phyloP scores from a whole-genome alignment of 2,888 invertebrate species.

The Liopterus haemorrhoidalis region DNA sequence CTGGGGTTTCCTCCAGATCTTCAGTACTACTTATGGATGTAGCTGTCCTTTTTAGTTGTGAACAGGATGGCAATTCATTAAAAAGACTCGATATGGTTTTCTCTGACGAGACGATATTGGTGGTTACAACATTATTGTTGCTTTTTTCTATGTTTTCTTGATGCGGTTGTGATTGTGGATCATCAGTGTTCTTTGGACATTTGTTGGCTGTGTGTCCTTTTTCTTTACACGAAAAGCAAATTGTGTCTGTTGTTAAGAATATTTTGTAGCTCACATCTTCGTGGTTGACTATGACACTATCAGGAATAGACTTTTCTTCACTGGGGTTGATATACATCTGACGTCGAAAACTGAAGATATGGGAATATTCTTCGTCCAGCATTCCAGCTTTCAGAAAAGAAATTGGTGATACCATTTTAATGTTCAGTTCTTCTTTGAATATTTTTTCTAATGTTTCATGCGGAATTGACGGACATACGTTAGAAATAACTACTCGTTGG shows the following conservation, averaged over 20 bases:
- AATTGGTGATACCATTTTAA: conserved; percentile 27
- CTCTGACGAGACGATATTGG: too few relatives aligned
- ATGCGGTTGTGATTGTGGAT: too few relatives aligned
- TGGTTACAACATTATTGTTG: too few relatives aligned
- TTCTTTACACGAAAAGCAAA: conserved; percentile 30
- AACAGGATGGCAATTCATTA: too few relatives aligned
- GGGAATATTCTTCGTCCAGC: conserved; percentile 25
- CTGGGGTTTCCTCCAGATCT: too few relatives aligned
- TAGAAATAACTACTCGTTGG: conserved; percentile 32
- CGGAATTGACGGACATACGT: conserved; percentile 31
- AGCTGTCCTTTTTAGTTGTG: too few relatives aligned
- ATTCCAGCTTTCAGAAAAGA: conserved; percentile 29
- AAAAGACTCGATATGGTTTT: too few relatives aligned
- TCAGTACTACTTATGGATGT: too few relatives aligned
- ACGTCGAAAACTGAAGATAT: conserved; percentile 32
- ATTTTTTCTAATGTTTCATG: conserved; percentile 23
- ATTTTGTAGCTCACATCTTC: conserved; percentile 27
- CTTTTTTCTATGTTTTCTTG: too few relatives aligned
- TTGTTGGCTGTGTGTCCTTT: conserved; percentile 29
- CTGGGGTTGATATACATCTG: conserved; percentile 27
- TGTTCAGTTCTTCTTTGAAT: conserved; percentile 22
- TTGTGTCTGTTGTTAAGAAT: conserved; percentile 25
- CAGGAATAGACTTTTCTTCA: conserved; percentile 12
- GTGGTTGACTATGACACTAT: conserved; percentile 17
- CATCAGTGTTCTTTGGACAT: too few relatives aligned